These are phyloP conservation scores for Zhuqinia jingwanae DNA, from an alignment of 2,888 invertebrate genomes.

Conservation along the genomic window DNA sequence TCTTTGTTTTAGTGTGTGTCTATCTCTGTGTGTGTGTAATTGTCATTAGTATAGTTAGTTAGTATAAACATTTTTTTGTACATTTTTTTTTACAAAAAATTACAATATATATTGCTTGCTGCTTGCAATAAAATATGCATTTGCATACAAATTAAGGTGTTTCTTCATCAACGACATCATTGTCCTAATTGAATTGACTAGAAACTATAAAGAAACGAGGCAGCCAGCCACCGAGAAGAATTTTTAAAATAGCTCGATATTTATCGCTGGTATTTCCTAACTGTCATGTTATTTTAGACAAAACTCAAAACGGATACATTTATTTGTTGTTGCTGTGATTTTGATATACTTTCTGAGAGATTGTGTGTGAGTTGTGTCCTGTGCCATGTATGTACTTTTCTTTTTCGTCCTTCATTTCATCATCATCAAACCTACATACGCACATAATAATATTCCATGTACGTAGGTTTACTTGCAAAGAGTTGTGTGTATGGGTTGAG, in stretches of 20 bases:
- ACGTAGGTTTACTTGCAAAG: background rate
- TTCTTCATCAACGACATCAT: background rate
- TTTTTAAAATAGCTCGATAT: conserved; percentile 16
- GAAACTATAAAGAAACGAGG: background rate
- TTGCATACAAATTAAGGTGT: conserved; percentile 16
- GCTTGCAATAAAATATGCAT: conserved; percentile 1
- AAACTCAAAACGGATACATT: conserved; percentile 29
- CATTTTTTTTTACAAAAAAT: background rate
- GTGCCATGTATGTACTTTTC: background rate
- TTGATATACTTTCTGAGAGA: background rate
- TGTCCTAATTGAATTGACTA: background rate
- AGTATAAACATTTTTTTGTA: background rate
- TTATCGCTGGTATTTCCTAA: background rate
- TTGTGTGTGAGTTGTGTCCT: background rate
- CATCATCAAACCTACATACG: no score
- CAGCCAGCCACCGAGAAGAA: conserved; percentile 2
- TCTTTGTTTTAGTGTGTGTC: background rate
- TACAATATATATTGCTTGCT: background rate
- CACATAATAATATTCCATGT: no score
- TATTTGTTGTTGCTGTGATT: conserved; percentile 27
- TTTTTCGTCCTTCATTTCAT: background rate
- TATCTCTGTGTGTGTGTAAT: conserved; percentile 32
- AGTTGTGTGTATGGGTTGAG: no score
- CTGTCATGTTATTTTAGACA: conserved; percentile 36
- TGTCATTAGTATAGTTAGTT: conserved; percentile 33